These are phyloP conservation scores for Leuciscus waleckii DNA, from an alignment of 2,797 vertebrate species.

Conservation along the genomic window DNA sequence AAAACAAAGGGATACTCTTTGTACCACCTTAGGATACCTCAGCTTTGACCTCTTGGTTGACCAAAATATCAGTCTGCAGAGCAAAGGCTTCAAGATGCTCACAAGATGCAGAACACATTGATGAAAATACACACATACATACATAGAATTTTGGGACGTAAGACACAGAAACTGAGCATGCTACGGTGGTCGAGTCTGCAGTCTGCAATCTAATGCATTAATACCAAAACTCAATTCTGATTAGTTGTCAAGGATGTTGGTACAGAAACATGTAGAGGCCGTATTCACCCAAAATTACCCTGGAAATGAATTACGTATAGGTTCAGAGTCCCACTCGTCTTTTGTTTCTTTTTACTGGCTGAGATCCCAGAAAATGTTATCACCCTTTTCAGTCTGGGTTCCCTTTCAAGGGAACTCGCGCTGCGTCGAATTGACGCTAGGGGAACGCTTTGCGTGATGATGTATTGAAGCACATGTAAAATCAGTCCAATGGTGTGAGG, in stretches of 20 bases:
- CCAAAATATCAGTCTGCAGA: constrained; percentile 64
- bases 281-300: too few relatives aligned
- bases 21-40: neutral
- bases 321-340: too few relatives aligned
- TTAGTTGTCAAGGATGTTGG: neutral
- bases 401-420: too few relatives aligned
- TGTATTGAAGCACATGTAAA: too few relatives aligned
- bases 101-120: constrained; percentile 71
- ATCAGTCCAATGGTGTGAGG: too few relatives aligned
- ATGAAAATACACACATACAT: neutral
- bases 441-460: too few relatives aligned
- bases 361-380: too few relatives aligned
- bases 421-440: too few relatives aligned
- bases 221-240: neutral
- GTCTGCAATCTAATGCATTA: neutral
- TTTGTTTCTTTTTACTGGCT: too few relatives aligned
- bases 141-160: constrained; percentile 73
- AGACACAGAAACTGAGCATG: constrained; percentile 72
- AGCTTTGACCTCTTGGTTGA: neutral
- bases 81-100: constrained; percentile 26
- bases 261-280: neutral
- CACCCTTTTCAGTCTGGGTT: too few relatives aligned
- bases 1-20: neutral
- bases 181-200: constrained; percentile 68
- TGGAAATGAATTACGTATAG: too few relatives aligned